These are phyloP conservation scores for Eretmochelys imbricata DNA, from an alignment of 2,113 vertebrate genomes.

Conservation along the genomic window DNA sequence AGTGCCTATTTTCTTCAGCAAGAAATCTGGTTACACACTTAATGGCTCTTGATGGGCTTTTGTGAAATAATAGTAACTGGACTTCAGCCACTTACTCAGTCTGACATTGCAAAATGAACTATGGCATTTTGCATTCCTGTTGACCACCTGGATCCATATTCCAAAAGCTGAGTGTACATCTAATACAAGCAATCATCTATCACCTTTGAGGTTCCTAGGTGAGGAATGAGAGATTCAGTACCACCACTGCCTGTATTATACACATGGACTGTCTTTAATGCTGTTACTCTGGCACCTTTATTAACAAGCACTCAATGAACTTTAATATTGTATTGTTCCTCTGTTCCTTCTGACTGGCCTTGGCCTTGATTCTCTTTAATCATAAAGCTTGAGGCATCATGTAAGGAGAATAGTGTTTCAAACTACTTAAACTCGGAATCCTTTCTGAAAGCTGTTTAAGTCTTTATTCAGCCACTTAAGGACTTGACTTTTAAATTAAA, in stretches of 20 bases:
- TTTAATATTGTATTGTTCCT: not conserved
- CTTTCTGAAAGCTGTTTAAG: conserved; percentile 13
- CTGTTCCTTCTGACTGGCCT: not conserved
- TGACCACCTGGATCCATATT: not conserved
- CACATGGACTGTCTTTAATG: not conserved
- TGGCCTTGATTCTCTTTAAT: conserved; percentile 48
- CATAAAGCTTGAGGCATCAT: conserved; percentile 30
- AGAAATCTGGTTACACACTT: not conserved
- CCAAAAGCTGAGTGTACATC: not conserved
- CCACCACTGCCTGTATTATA: accelerated
- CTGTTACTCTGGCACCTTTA: not conserved
- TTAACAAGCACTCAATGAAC: conserved; percentile 7
- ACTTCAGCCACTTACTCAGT: no score
- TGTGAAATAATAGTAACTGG: no score
- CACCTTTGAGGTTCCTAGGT: not conserved
- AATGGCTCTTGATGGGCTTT: not conserved
- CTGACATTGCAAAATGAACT: not conserved
- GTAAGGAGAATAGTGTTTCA: conserved; percentile 13
- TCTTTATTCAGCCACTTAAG: conserved; percentile 8
- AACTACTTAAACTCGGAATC: conserved; percentile 22
- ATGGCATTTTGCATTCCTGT: accelerated
- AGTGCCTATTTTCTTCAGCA: not conserved
- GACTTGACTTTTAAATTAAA: conserved; percentile 35
- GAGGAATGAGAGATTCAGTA: not conserved
- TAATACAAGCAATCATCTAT: not conserved